A percentile compares a stretch with the other conserved stretches of the same genome.
Evolutionary conservation across 2,888 invertebrate genomes (phyloP).

Genomic region (Lithophane socia): DNA sequence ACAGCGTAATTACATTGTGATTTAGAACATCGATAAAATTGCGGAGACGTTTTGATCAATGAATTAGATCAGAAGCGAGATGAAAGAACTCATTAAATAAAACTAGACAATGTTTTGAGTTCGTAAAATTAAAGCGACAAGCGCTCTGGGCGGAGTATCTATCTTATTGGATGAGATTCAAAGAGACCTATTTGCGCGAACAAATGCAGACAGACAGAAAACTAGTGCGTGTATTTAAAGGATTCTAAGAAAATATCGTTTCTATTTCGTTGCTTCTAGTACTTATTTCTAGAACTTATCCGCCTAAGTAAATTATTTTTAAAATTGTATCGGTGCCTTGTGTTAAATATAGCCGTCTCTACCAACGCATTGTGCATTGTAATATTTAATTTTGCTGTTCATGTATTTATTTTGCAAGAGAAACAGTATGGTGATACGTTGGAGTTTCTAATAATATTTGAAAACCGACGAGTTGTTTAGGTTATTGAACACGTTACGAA

Average conservation of each 20-base stretch:
- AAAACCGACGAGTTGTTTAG: constrained; percentile 40
- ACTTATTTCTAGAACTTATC: constrained; percentile 68
- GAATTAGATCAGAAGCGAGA: constrained; percentile 60
- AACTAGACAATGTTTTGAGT: constrained; percentile 60
- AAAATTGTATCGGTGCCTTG: constrained; percentile 31
- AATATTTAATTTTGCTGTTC: constrained; percentile 19
- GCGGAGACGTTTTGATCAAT: constrained; percentile 51
- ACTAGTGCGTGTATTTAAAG: constrained; percentile 79
- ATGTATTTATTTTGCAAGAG: constrained; percentile 31
- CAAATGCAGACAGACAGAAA: constrained; percentile 68
- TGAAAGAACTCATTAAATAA: constrained; percentile 69
- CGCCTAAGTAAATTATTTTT: constrained; percentile 67
- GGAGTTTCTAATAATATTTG: constrained; percentile 45
- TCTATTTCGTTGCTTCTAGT: constrained; percentile 48
- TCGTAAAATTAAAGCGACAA: constrained; percentile 62
- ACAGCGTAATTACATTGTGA: constrained; percentile 35
- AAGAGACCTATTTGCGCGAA: constrained; percentile 71
- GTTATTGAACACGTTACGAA: constrained; percentile 43
- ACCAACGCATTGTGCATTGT: constrained; percentile 57
- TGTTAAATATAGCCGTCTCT: constrained; percentile 41
- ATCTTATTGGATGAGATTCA: constrained; percentile 78
- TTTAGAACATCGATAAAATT: constrained; percentile 45
- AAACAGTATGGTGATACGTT: constrained; percentile 26
- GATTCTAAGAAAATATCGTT: constrained; percentile 72
- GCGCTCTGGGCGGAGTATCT: constrained; percentile 66